Base-by-base conservation (phyloP, 2,888 invertebrate genomes). In the Cryptocephalus moraei region DNA sequence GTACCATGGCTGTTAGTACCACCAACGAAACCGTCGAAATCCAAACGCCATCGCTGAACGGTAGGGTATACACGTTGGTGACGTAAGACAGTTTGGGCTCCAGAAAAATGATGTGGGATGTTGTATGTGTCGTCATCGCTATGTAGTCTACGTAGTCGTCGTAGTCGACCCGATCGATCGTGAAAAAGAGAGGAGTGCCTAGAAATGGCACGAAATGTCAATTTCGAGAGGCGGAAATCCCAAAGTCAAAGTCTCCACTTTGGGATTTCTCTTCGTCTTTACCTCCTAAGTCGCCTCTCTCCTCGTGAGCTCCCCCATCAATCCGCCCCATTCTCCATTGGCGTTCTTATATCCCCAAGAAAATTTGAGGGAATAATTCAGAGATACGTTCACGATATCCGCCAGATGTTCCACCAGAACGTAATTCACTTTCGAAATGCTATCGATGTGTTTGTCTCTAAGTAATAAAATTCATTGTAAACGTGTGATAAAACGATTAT, bases 81-180 rank as follows among this genome's bases (percentile, higher is more conserved):
- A 86, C 80, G 51, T 81, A 82, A 0, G 86, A 69, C 10, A 86
- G 63, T 59, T 84, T 80, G 1, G 86, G 86, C 62, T 82, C 80
- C 43, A 80, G 78, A 62, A 86, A 86, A 13, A 86, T 76, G 62
- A 86, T 83, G 57, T 80, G 79, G 0, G 82, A 84, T 55, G 76
- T 70, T 1, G 82, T 82, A 1, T 79, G 78, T 0, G 82, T 79
- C 10, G 82, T 80, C 68, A 83, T 79, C 33, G 81, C 75, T 43
- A 84, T 75, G 60, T 81, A 85, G 55, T 83, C 80, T 6, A 84
- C 76, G 22, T 79, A 71, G n/a, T n/a, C n/a, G n/a, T n/a, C n/a
- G n/a, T n/a, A n/a, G 0, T 75, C 70, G 43, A 81, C 68, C 4
- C 84, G 73, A 59, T 84, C 79, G 1, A 70, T 61, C 0, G 79